phyloP scores from a whole-genome alignment of 2,888 invertebrate species.

The Electrophaes corylata region DNA sequence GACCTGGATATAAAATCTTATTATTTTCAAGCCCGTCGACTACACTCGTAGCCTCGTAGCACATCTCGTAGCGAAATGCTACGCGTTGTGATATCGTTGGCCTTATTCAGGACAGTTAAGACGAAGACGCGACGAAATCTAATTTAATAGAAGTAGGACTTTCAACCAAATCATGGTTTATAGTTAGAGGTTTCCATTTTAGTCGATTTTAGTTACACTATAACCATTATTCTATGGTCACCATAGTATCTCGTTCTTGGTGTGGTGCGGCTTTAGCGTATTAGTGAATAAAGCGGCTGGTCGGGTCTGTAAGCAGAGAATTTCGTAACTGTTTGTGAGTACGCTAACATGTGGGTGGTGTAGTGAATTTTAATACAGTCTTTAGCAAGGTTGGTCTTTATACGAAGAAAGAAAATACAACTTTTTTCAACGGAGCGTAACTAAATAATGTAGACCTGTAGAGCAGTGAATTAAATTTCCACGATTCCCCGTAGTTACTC shows the following conservation, averaged over 20 bases:
- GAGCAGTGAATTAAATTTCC: constrained; percentile 9
- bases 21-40: constrained; percentile 26
- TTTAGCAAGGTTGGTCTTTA: not conserved
- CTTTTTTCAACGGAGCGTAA: constrained; percentile 1
- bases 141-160: not conserved
- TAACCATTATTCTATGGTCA: not conserved
- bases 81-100: constrained; percentile 14
- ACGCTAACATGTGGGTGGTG: not conserved
- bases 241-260: not conserved
- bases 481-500: constrained; percentile 16
- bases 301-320: too few species aligned
- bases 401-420: not conserved
- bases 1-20: constrained; percentile 30
- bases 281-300: not conserved
- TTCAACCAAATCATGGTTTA: not conserved
- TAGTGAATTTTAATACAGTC: not conserved
- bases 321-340: not conserved
- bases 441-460: constrained; percentile 11
- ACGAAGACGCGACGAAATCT: not conserved
- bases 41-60: constrained; percentile 22
- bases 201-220: not conserved
- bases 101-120: not conserved
- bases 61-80: constrained; percentile 21
- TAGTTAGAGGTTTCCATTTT: not conserved
- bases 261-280: not conserved